These are phyloP conservation scores for Drosophila tripunctata DNA, from an alignment of 2,888 invertebrate genomes.

Conservation along the genomic window DNA sequence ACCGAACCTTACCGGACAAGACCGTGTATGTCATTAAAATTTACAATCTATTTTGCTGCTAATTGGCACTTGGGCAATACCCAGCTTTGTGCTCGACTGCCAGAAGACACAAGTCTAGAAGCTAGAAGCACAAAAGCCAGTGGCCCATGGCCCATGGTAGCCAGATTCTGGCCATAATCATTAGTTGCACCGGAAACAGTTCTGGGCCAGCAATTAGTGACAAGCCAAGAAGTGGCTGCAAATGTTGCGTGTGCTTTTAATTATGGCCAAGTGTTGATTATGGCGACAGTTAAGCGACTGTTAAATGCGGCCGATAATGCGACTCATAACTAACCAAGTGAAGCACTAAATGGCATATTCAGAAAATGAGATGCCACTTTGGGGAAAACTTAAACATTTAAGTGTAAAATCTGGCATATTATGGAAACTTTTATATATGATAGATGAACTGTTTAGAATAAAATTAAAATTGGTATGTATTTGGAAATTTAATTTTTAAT, in stretches of 20 bases:
- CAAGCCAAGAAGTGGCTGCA: slow-evolving; percentile 56
- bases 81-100: slow-evolving; percentile 34
- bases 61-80: slow-evolving; percentile 76
- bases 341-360: slow-evolving; percentile 20
- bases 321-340: slow-evolving; percentile 44
- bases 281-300: slow-evolving; percentile 53
- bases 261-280: slow-evolving; percentile 63
- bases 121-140: too few species aligned
- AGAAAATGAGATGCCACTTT: background rate
- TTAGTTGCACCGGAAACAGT: slow-evolving; percentile 62
- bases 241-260: slow-evolving; percentile 64
- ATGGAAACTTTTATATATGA: too few species aligned
- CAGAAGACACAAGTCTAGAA: slow-evolving; percentile 7
- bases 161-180: slow-evolving; percentile 63
- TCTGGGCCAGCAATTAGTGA: slow-evolving; percentile 63
- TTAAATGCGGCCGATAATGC: slow-evolving; percentile 33
- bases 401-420: too few species aligned
- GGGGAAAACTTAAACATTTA: background rate
- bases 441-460: too few species aligned
- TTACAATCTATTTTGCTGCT: slow-evolving; percentile 78
- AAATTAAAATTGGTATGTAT: too few species aligned
- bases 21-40: slow-evolving; percentile 76
- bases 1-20: too few species aligned
- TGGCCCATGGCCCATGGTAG: too few species aligned
- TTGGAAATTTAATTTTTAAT: too few species aligned